Percentiles rank a stretch among this genome's conserved stretches.
Evolutionary conservation across 1,140 invertebrate genomes (phyloP).

Genomic region (Drosophila prosaltans): DNA sequence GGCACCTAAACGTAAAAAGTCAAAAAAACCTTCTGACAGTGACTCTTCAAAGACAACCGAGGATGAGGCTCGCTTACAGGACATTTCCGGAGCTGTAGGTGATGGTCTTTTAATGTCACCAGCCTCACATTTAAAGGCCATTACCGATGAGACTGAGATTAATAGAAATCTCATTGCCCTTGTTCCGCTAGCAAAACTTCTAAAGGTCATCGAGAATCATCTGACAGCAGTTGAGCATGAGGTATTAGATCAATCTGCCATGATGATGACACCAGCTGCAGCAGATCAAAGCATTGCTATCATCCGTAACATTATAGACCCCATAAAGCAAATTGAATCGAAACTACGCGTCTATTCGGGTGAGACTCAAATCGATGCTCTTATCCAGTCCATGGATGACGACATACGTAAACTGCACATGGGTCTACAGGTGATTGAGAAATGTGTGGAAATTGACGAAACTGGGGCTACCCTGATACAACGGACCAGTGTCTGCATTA

Average conservation of each 20-base stretch:
- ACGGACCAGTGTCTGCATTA: conserved; percentile 86
- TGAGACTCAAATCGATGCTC: conserved; percentile 83
- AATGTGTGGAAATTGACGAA: conserved; percentile 87
- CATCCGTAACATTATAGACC: conserved; percentile 86
- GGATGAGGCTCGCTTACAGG: conserved; percentile 78
- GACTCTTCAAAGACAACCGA: conserved; percentile 82
- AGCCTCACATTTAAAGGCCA: conserved; percentile 49
- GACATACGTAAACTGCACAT: conserved; percentile 86
- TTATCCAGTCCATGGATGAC: conserved; percentile 85
- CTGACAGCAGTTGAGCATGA: conserved; percentile 86
- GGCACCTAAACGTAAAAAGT: conserved; percentile 80
- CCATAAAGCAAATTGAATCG: conserved; percentile 86
- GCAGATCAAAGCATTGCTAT: conserved; percentile 87
- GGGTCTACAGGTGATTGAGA: conserved; percentile 86
- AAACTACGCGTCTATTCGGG: conserved; percentile 84
- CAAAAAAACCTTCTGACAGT: conserved; percentile 75
- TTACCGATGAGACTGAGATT: conserved; percentile 68
- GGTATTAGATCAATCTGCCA: conserved; percentile 85
- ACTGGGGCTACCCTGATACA: conserved; percentile 87
- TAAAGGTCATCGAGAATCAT: conserved; percentile 79
- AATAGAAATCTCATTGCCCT: conserved; percentile 68
- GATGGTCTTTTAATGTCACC: conserved; percentile 82
- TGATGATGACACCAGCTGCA: conserved; percentile 86
- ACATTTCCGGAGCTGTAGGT: conserved; percentile 84
- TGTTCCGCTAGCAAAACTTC: conserved; percentile 70